Base-by-base conservation (phyloP, 2,113 vertebrate genomes). In the Mormyrus lacerda region DNA sequence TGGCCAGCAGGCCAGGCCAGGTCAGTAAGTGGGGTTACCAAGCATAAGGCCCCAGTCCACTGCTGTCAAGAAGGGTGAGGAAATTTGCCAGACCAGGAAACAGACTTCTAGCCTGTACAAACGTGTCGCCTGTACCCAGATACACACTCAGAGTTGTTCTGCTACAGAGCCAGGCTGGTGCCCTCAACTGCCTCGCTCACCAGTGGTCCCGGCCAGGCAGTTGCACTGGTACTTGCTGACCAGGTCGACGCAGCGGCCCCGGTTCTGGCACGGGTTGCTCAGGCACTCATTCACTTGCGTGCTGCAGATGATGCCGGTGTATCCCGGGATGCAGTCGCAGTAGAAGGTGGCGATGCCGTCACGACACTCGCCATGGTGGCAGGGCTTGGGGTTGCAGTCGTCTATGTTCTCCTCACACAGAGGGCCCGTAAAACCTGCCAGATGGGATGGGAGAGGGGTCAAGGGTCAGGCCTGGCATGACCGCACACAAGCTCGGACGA, bases 181-280 rank as follows among this genome's bases (percentile, higher is more conserved):
- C n/a, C n/a, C 47, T 35, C 10, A 9, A 1, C 24, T 0, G 31
- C 15, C 17, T 19, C 2, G 11, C 90, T 83, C 42, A 98, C 98
- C 98, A 76, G 94, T 94, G 0, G 97, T 99, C 90, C 98, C 98
- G 0, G 91, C 92, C 83, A 93, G 95, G 89, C 98, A 99, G 94
- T 96, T 96, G 90, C 98, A 99, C 85, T 97, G 97, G 94, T 98
- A 99, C 85, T 95, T 95, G 0, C 98, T 98, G 83, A 99, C 98
- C 79, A 96, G 94, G 92, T 99, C 97, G 0, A 98, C 93, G 93
- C 98, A 99, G 92, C 96, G 97, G 5, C 97, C 98, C 27, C 96
- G 94, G 9, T 98, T 97, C 91, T 97, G 95, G 93, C 98, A 99
- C 0, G 98, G 98, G 91, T 95, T 96, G 94, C 98, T 99, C 91